These are phyloP conservation scores for Drosophila leontia DNA, from an alignment of 1,140 invertebrate genomes.

Conservation along the genomic window DNA sequence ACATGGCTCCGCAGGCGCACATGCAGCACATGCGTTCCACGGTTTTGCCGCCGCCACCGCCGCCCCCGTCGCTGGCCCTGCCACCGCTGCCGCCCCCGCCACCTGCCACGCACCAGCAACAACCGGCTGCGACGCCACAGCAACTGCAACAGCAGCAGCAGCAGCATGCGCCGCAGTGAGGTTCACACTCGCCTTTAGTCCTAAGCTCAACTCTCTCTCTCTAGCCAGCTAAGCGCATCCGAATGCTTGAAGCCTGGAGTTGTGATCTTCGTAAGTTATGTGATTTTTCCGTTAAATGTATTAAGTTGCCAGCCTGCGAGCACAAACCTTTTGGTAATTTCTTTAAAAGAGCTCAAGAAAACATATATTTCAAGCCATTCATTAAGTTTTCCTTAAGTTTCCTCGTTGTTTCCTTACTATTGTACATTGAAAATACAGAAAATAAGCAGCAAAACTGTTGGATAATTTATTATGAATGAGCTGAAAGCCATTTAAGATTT, in stretches of 20 bases:
- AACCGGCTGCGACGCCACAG: slow-evolving; percentile 59
- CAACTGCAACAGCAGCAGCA: slow-evolving; percentile 70
- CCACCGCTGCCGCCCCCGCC: slow-evolving; percentile 60
- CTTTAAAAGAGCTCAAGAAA: neutral
- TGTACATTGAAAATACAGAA: neutral
- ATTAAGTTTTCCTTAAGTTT: neutral
- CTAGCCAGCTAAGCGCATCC: slow-evolving; percentile 47
- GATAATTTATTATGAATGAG: neutral
- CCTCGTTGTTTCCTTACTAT: neutral
- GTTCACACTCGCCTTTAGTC: slow-evolving; percentile 45
- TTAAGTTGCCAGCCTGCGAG: slow-evolving; percentile 1
- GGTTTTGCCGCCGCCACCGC: slow-evolving; percentile 57
- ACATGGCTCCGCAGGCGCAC: slow-evolving; percentile 79
- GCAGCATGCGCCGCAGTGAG: slow-evolving; percentile 58
- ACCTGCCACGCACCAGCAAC: slow-evolving; percentile 69
- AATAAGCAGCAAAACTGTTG: neutral
- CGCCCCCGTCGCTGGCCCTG: slow-evolving; percentile 34
- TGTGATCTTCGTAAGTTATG: slow-evolving; percentile 27
- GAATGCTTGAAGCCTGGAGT: slow-evolving; percentile 35
- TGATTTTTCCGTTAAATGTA: slow-evolving; percentile 13
- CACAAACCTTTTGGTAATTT: neutral
- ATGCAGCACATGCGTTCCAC: slow-evolving; percentile 76
- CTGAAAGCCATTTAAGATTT: neutral
- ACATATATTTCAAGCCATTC: neutral
- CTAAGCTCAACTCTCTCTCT: slow-evolving; percentile 52